These are phyloP conservation scores for Lamellibrachia luymesi DNA, from an alignment of 1,140 invertebrate genomes.

Conservation along the genomic window DNA sequence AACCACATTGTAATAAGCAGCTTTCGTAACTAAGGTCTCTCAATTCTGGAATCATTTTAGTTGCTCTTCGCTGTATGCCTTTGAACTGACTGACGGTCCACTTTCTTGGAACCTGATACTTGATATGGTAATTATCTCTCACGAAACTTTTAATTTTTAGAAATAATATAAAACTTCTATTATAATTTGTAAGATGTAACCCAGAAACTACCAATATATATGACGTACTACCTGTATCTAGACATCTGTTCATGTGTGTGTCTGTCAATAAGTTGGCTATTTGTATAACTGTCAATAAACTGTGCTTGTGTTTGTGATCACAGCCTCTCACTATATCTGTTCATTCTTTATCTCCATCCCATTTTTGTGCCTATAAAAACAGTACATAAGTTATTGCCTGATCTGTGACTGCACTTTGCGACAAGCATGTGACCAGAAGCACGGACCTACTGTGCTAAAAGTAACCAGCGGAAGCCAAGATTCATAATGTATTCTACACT, in stretches of 20 bases:
- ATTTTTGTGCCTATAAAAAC: background rate
- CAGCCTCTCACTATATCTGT: background rate
- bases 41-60: too few relatives aligned
- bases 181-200: background rate
- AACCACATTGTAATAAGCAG: too few relatives aligned
- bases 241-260: background rate
- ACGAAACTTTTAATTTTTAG: background rate
- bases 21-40: too few relatives aligned
- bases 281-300: background rate
- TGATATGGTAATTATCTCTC: background rate
- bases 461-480: background rate
- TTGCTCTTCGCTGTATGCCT: too few relatives aligned
- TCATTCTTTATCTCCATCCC: background rate
- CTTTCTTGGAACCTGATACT: too few relatives aligned
- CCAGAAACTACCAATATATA: background rate
- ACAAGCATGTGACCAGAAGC: background rate
- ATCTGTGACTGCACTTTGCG: background rate
- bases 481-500: background rate
- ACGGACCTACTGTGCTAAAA: background rate
- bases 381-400: background rate
- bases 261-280: background rate
- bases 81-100: too few relatives aligned
- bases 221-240: background rate
- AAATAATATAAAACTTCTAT: background rate
- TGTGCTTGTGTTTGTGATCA: background rate